Base-by-base conservation (phyloP, 1,140 invertebrate genomes). In the Leptinotarsa texana region DNA sequence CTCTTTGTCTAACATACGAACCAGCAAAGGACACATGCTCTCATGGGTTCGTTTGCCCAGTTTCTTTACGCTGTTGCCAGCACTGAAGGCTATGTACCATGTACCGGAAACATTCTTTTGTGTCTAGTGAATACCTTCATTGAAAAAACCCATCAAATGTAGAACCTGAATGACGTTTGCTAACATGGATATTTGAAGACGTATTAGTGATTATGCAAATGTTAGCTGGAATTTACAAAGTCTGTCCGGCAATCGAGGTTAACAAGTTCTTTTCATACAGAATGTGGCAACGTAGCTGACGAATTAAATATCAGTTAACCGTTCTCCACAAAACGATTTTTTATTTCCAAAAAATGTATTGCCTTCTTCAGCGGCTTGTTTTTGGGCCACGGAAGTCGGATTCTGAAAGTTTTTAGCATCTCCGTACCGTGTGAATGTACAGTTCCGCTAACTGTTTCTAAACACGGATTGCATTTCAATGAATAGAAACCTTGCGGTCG, bases 11-110 rank as follows among this genome's bases (percentile, higher is more conserved):
- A 57, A 57, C 51, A n/a, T 17, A 18, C n/a, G 51, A 24, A 66
- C 11, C 18, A 68, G 66, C n/a, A 42, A 68, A 47, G 66, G 66
- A 68, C n/a, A 68, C 24, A 47, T 24, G n/a, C 42, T 42, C n/a
- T 15, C 51, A 15, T n/a, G 66, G 42, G 66, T 68, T 68, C 66
- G 15, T 68, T 68, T 68, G 66, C 24, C 66, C 42, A 68, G 24
- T 24, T 42, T 33, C 42, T 42, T 47, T 47, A 47, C 18, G n/a
- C 66, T 47, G 66, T 68, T 68, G 66, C 42, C 66, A 42, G 13
- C 1, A 24, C 63, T 66, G 21, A 66, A 15, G 63, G 33, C 33
- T n/a, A 17, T 57, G 17, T 57, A 57, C 8, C 33, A 42, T 11
- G 33, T 42, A 57, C 51, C 51, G 51, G 6, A 57, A 57, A 57